Evolutionary conservation across 37 sponge, comb jelly and placozoan genomes (phyloP).

Genomic region (Geodia barretti): DNA sequence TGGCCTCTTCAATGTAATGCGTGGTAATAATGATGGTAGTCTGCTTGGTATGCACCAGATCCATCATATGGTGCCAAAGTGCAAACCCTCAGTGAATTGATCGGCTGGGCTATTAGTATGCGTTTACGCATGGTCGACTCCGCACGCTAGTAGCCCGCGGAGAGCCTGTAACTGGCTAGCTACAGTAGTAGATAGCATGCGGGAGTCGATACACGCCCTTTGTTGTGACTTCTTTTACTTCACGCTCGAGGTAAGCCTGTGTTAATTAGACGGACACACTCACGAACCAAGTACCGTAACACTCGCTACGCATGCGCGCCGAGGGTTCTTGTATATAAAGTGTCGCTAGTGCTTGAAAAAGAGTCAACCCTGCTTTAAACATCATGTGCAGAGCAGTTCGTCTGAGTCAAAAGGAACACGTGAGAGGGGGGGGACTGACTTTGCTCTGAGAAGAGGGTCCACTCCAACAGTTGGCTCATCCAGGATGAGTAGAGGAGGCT

Average conservation of each 20-base stretch:
- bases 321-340: no score
- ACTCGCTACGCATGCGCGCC: no score
- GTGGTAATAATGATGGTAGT: slow-evolving; percentile 86
- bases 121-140: no score
- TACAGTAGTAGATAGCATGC: no score
- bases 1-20: slow-evolving; percentile 91
- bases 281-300: no score
- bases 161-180: no score
- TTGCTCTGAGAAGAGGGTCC: slow-evolving; percentile 82
- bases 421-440: slow-evolving; percentile 15
- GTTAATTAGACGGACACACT: no score
- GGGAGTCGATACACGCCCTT: no score
- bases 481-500: slow-evolving; percentile 80
- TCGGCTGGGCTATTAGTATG: no score
- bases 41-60: slow-evolving; percentile 27
- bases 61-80: slow-evolving; percentile 79
- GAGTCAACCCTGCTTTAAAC: neutral
- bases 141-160: no score
- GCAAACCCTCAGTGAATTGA: slow-evolving; percentile 57
- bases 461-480: slow-evolving; percentile 92
- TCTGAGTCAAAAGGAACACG: neutral
- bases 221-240: no score
- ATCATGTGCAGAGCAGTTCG: neutral
- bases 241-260: no score
- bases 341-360: neutral